A percentile compares a stretch with the other conserved stretches of the same genome.
Evolutionary conservation across 2,888 invertebrate species (phyloP).

Genomic region (Zele albiditarsus): DNA sequence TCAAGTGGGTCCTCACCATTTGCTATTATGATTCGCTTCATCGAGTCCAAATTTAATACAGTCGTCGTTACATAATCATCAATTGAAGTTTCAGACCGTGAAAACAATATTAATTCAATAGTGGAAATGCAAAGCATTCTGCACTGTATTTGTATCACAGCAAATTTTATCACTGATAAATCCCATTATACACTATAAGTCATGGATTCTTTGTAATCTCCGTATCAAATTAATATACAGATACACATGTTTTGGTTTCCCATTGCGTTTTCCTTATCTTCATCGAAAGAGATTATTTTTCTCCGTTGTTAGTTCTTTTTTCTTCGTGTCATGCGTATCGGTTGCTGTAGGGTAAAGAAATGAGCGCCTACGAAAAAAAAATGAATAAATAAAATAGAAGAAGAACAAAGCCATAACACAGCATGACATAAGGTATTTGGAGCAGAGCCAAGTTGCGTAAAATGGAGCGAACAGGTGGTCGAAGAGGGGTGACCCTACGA

Average conservation of each 20-base stretch:
- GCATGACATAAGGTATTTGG: slow-evolving; percentile 42
- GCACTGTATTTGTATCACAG: too few relatives aligned
- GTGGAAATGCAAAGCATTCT: background rate
- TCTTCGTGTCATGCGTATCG: background rate
- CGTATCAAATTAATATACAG: slow-evolving; percentile 14
- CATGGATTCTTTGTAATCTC: background rate
- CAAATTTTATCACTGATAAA: too few relatives aligned
- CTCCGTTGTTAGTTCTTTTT: background rate
- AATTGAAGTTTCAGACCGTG: slow-evolving; percentile 38
- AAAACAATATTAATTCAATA: slow-evolving; percentile 13
- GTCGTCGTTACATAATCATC: slow-evolving; percentile 23
- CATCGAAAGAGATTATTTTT: background rate
- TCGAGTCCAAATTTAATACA: slow-evolving; percentile 35
- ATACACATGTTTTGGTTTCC: background rate
- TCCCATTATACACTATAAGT: background rate
- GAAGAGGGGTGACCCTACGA: slow-evolving; percentile 32
- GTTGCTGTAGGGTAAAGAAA: slow-evolving; percentile 23
- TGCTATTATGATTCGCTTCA: slow-evolving; percentile 36
- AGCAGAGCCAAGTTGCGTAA: slow-evolving; percentile 46
- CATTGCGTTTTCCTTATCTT: slow-evolving; percentile 9
- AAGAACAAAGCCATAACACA: slow-evolving; percentile 8
- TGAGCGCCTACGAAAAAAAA: slow-evolving; percentile 13
- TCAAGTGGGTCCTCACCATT: slow-evolving; percentile 28
- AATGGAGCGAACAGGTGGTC: slow-evolving; percentile 50
- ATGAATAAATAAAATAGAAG: background rate